Evolutionary conservation across 2,113 vertebrate species (phyloP).

Genomic region (Oncorhynchus masou): DNA sequence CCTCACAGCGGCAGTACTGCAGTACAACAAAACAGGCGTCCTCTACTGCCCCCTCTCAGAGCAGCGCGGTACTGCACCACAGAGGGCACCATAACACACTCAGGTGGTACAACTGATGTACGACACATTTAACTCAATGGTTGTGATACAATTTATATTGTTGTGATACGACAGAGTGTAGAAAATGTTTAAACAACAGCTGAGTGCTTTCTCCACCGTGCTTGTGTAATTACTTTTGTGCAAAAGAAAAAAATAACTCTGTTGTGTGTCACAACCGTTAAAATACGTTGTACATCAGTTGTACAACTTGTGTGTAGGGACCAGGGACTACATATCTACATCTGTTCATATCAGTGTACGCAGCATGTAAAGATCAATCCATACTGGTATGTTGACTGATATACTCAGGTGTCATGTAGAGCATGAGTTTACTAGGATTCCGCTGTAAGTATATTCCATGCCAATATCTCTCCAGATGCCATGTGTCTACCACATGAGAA

Average conservation of each 20-base stretch:
- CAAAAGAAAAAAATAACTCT: too few relatives aligned
- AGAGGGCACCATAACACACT: background rate
- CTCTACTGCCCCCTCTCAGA: slow-evolving; percentile 15
- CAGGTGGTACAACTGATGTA: too few relatives aligned
- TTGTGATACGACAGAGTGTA: too few relatives aligned
- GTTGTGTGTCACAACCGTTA: too few relatives aligned
- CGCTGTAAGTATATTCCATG: slow-evolving; percentile 30
- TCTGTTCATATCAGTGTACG: slow-evolving; percentile 2
- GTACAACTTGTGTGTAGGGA: too few relatives aligned
- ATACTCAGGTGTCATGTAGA: slow-evolving; percentile 23
- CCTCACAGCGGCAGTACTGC: too few relatives aligned
- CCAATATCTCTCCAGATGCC: slow-evolving; percentile 29
- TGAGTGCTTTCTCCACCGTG: too few relatives aligned
- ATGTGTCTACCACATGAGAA: slow-evolving; percentile 50
- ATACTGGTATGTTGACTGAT: slow-evolving; percentile 33
- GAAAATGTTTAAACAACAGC: too few relatives aligned
- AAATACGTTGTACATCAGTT: too few relatives aligned
- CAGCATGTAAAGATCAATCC: slow-evolving; percentile 3
- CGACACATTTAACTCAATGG: too few relatives aligned
- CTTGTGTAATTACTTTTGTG: too few relatives aligned
- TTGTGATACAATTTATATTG: too few relatives aligned
- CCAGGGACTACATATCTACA: background rate
- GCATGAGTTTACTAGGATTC: slow-evolving; percentile 31
- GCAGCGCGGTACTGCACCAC: slow-evolving; percentile 3
- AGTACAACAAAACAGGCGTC: background rate